Conservation (phyloP, 2,113 vertebrate species). For the Miniopterus natalensis region DNA sequence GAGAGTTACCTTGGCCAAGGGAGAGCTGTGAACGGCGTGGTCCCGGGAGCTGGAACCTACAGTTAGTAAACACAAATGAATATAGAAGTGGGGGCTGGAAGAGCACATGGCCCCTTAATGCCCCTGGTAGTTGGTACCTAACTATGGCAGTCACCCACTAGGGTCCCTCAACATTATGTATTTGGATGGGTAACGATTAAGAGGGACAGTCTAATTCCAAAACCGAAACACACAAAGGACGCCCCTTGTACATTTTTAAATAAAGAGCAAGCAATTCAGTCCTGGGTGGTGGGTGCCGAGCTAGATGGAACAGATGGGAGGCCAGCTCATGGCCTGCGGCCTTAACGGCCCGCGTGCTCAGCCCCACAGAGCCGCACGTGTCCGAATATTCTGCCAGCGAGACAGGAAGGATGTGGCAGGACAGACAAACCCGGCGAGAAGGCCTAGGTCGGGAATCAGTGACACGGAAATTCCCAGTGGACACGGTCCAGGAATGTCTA, state of each 20-base stretch:
- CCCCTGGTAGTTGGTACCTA: too few species aligned
- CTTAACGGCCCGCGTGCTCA: background rate
- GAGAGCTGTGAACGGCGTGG: too few species aligned
- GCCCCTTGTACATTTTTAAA: background rate
- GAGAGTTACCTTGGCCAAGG: too few species aligned
- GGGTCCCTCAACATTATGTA: too few species aligned
- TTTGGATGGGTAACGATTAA: background rate
- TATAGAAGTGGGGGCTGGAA: too few species aligned
- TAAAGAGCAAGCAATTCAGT: background rate
- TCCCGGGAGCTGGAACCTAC: too few species aligned
- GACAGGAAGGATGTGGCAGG: background rate
- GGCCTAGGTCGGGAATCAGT: background rate
- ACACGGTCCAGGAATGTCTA: background rate
- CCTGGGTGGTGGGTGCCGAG: background rate
- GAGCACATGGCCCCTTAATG: too few species aligned
- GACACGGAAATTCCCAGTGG: background rate
- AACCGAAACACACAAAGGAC: background rate
- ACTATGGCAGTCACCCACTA: too few species aligned
- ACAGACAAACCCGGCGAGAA: background rate
- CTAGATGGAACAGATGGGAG: background rate
- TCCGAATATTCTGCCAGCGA: fast-evolving
- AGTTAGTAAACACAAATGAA: too few species aligned
- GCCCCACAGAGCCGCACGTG: background rate
- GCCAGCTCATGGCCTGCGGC: background rate
- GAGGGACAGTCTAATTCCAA: background rate